phyloP scores from a whole-genome alignment of 2,113 vertebrate genomes.

The Platysteira castanea region DNA sequence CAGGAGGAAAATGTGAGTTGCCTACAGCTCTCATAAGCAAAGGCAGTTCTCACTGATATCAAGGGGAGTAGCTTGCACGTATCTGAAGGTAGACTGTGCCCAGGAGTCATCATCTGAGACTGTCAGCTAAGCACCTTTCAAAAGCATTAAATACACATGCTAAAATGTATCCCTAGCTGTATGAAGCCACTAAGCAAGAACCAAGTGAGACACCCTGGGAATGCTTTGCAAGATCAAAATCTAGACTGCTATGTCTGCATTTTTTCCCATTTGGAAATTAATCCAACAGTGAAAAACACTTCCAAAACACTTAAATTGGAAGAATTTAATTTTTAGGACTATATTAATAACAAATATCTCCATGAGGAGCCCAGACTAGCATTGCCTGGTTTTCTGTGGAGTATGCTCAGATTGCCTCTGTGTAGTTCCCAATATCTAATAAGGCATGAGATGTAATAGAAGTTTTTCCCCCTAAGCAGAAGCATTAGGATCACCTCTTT shows the following conservation, averaged over 20 bases:
- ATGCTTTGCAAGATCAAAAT: not conserved
- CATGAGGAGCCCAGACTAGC: not conserved
- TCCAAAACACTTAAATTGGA: not conserved
- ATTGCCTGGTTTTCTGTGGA: not conserved
- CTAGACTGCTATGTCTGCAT: not conserved
- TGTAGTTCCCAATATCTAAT: not conserved
- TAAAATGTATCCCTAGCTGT: not conserved
- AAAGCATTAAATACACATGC: not conserved
- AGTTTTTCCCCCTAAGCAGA: not conserved
- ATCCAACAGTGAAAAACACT: not conserved
- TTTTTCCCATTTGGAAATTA: not conserved
- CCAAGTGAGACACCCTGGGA: not conserved
- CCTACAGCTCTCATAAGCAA: not conserved
- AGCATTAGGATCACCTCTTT: not conserved
- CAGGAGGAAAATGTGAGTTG: not conserved
- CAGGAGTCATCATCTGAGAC: not conserved
- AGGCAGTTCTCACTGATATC: not conserved
- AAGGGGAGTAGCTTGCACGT: not conserved
- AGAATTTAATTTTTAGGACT: not conserved
- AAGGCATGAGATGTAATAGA: not conserved
- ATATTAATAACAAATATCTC: not conserved
- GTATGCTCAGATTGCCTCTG: not conserved
- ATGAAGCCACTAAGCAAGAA: not conserved
- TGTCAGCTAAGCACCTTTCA: constrained; percentile 9
- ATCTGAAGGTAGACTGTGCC: not conserved